A percentile compares a stretch with the other conserved stretches of the same genome.
Conservation (phyloP, 2,888 invertebrate genomes). For the Hoplodrina ambigua region DNA sequence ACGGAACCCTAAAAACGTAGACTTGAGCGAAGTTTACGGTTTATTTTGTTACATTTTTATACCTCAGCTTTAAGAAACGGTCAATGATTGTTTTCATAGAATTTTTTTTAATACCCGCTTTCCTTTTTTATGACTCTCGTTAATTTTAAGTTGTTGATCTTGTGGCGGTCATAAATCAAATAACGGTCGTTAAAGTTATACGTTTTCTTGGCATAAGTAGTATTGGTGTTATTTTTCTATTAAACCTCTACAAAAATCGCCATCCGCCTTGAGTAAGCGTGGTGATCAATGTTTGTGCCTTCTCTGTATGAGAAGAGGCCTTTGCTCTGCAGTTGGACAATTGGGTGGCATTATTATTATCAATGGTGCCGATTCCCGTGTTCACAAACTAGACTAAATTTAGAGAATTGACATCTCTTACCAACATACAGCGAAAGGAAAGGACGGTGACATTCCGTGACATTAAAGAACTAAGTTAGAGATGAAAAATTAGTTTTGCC, state of each 20-base stretch:
- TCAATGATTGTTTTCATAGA: conserved; percentile 55
- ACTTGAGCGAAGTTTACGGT: conserved; percentile 53
- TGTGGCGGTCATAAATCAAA: conserved; percentile 29
- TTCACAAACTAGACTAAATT: no score
- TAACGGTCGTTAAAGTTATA: conserved; percentile 7
- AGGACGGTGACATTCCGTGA: no score
- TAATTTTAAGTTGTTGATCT: conserved; percentile 48
- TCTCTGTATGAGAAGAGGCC: no score
- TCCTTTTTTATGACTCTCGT: conserved; percentile 42
- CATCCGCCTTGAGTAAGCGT: no score
- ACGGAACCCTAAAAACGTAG: conserved; percentile 12
- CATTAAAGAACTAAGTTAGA: no score
- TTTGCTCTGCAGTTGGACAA: no score
- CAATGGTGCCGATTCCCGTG: no score
- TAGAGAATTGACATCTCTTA: no score
- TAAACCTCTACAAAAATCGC: neutral
- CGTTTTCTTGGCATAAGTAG: neutral
- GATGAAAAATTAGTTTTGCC: no score
- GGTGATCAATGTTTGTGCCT: no score
- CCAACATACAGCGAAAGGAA: no score
- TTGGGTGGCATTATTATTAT: no score
- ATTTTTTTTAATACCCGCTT: conserved; percentile 34
- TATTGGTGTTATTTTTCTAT: neutral
- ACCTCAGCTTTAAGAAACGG: conserved; percentile 51
- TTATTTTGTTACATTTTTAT: conserved; percentile 59